phyloP scores from a whole-genome alignment of 2,888 invertebrate genomes.

The Palloptera scutellata region DNA sequence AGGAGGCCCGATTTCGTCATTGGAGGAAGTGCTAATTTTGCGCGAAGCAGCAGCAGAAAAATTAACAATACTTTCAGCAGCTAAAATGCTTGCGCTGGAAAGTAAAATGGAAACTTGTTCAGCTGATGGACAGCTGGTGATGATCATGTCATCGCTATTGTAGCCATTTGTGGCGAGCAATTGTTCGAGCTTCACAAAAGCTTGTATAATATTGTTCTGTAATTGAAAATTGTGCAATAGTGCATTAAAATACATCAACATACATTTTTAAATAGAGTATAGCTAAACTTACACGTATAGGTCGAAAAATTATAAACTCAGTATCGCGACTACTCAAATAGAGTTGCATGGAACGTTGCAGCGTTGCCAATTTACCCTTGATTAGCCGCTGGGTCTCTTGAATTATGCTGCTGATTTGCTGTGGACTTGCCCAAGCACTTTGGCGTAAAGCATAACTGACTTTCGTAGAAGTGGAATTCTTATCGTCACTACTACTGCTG shows the following conservation, averaged over 20 bases:
- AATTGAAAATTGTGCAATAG: constrained; percentile 30
- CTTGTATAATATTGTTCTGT: constrained; percentile 87
- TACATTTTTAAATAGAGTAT: background rate
- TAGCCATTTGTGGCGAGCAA: constrained; percentile 78
- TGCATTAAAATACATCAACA: background rate
- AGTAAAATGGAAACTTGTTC: constrained; percentile 92
- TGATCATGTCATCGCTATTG: constrained; percentile 79
- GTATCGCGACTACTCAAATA: constrained; percentile 97
- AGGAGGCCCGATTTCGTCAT: constrained; percentile 37
- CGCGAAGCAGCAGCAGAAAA: constrained; percentile 53
- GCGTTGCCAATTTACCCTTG: constrained; percentile 78
- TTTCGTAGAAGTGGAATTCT: constrained; percentile 41
- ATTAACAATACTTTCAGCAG: constrained; percentile 60
- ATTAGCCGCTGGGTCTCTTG: constrained; percentile 81
- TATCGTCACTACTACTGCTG: constrained; percentile 16
- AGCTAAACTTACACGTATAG: constrained; percentile 77
- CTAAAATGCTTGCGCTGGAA: constrained; percentile 78
- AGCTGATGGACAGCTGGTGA: constrained; percentile 89
- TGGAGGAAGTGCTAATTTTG: constrained; percentile 55
- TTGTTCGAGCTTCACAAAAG: constrained; percentile 86
- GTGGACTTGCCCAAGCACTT: constrained; percentile 74
- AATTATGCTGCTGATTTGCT: constrained; percentile 76
- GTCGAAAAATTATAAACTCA: constrained; percentile 94
- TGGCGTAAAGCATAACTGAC: constrained; percentile 61
- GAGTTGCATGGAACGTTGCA: constrained; percentile 91